Evolutionary conservation across 30 jellyfish, hydroid and myxozoan genomes (phyloP), one percentile per base, ranked within the genome.

Genomic region (Hydra vulgaris): DNA sequence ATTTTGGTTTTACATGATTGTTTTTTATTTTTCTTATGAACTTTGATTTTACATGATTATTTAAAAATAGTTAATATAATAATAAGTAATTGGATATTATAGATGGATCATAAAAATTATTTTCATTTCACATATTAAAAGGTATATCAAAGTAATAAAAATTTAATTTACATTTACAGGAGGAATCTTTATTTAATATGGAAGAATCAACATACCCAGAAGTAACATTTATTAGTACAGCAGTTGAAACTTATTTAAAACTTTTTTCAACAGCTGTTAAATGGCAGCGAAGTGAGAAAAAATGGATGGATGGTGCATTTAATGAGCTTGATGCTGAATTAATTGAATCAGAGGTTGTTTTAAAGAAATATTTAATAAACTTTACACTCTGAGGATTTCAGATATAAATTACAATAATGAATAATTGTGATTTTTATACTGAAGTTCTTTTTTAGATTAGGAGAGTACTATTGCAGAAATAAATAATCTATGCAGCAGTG

Each of bases 291-390:
- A 76, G 94, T 21, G 98, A 91, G 69, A 91, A 91, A 85, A 86
- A 86, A 67, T 86, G 95, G 98, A 91, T 91, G 98, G 98, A 91
- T 76, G 98, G 98, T 18, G 95, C 98, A 0, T 91, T 91, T 74
- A 71, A 54, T 18, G 96, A 86, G 25, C 84, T 91, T 70, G 89
- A 91, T 80, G 96, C 98, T 25, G 98, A 91, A 74, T 67, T 71
- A 7, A 82, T 86, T 19, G 98, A 91, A 76, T 91, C 95, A 20
- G 98, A 91, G 95, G 98, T 91, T n/a, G 1, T 0, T 71, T 23
- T 15, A n/a, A 56, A 56, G n/a, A 56, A n/a, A 56, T 56, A 56
- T 15, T 17, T n/a, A n/a, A n/a, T n/a, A n/a, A n/a, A n/a, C n/a
- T n/a, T 16, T n/a, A n/a, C n/a, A n/a, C n/a, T n/a, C n/a, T n/a